Conservation (phyloP, 1,140 invertebrate genomes). For the Gonioctena quinquepunctata region DNA sequence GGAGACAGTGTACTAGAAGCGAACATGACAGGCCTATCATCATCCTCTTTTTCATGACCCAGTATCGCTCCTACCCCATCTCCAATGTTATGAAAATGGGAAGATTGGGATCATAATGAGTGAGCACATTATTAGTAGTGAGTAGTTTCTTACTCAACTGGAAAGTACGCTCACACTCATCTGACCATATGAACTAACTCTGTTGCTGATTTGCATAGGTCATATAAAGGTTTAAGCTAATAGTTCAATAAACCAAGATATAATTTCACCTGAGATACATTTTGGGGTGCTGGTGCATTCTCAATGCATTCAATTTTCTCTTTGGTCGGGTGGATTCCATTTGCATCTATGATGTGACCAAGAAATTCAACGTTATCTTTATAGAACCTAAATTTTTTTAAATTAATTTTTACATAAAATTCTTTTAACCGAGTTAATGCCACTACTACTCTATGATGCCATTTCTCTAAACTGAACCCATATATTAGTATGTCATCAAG, state of each 20-base stretch:
- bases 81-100: neutral
- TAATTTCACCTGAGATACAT: too few species aligned
- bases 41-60: too few species aligned
- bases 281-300: too few species aligned
- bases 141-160: neutral
- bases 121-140: neutral
- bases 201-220: neutral
- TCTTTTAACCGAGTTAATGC: neutral
- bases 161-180: neutral
- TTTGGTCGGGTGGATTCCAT: constrained; percentile 42
- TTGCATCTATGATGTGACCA: neutral
- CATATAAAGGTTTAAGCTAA: too few species aligned
- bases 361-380: neutral
- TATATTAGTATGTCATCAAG: neutral
- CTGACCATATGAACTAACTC: neutral
- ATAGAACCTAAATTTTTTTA: neutral
- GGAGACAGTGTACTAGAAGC: too few species aligned
- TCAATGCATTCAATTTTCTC: too few species aligned
- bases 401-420: neutral
- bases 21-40: too few species aligned
- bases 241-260: too few species aligned
- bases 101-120: neutral
- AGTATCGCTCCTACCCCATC: too few species aligned
- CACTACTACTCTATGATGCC: neutral
- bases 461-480: neutral